These are phyloP conservation scores for Hoplodrina blanda DNA, from an alignment of 2,888 invertebrate genomes.

Conservation along the genomic window DNA sequence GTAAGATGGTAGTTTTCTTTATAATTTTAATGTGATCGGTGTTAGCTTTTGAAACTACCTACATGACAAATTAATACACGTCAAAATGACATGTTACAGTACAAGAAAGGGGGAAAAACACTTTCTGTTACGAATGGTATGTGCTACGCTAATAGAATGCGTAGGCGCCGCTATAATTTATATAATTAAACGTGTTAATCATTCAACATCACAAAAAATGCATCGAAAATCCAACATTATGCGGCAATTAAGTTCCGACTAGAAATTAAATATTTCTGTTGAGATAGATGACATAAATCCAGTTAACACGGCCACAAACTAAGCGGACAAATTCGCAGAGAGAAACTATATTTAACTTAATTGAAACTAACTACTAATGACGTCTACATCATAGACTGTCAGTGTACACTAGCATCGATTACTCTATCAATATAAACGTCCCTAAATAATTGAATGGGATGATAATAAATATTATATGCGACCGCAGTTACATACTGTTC, in stretches of 20 bases:
- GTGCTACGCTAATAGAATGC: constrained; percentile 8
- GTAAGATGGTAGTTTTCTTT: constrained; percentile 8
- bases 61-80: constrained; percentile 13
- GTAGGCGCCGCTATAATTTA: constrained; percentile 2
- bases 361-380: constrained; percentile 43
- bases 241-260: constrained; percentile 24
- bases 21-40: constrained; percentile 10
- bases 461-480: constrained; percentile 75
- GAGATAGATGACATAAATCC: constrained; percentile 26
- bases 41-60: constrained; percentile 13
- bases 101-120: constrained; percentile 3
- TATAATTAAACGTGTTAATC: constrained; percentile 16
- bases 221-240: constrained; percentile 10
- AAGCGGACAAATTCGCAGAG: constrained; percentile 24
- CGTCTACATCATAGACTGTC: constrained; percentile 49
- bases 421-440: constrained; percentile 66
- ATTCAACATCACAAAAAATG: constrained; percentile 3
- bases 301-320: constrained; percentile 27
- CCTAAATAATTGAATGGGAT: constrained; percentile 70
- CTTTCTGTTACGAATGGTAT: neutral
- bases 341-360: constrained; percentile 36
- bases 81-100: neutral
- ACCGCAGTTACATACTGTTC: constrained; percentile 65
- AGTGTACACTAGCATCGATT: constrained; percentile 56
- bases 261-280: constrained; percentile 33